These are phyloP conservation scores for Anagrus nilaparvatae DNA, from an alignment of 1,140 invertebrate species.

Conservation along the genomic window DNA sequence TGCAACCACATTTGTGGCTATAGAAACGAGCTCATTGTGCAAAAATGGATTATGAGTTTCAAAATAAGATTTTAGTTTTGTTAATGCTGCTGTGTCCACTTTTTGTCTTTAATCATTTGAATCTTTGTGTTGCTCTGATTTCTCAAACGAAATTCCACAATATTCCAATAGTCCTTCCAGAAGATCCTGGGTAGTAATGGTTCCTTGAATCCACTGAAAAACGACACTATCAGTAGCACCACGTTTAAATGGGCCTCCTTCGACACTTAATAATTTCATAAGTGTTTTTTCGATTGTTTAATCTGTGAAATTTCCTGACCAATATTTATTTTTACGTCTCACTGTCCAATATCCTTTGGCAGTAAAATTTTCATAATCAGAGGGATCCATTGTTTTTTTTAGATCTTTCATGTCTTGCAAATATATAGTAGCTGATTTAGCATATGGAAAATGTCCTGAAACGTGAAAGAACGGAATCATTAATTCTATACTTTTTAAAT, in stretches of 20 bases:
- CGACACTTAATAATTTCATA: constrained; percentile 23
- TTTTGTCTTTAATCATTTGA: no score
- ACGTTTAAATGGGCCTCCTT: constrained; percentile 23
- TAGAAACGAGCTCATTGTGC: no score
- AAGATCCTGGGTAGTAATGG: no score
- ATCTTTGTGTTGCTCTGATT: no score
- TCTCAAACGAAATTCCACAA: no score
- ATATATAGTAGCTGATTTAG: constrained; percentile 8
- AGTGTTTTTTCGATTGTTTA: constrained; percentile 27
- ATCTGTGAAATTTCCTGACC: constrained; percentile 25
- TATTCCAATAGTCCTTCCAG: no score
- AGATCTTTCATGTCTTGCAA: constrained; percentile 6
- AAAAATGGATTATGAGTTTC: no score
- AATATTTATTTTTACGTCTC: constrained; percentile 21
- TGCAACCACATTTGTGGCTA: no score
- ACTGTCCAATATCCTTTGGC: constrained; percentile 24
- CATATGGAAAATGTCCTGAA: constrained; percentile 18
- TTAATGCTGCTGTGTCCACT: no score
- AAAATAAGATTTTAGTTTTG: no score
- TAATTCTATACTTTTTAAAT: constrained; percentile 16
- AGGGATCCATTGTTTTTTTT: neutral
- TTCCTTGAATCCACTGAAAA: no score
- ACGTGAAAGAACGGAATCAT: constrained; percentile 31
- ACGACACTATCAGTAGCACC: constrained; percentile 18
- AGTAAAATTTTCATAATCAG: constrained; percentile 21